Conservation (phyloP, 2,113 vertebrate genomes). For the Ornithorhynchus anatinus region DNA sequence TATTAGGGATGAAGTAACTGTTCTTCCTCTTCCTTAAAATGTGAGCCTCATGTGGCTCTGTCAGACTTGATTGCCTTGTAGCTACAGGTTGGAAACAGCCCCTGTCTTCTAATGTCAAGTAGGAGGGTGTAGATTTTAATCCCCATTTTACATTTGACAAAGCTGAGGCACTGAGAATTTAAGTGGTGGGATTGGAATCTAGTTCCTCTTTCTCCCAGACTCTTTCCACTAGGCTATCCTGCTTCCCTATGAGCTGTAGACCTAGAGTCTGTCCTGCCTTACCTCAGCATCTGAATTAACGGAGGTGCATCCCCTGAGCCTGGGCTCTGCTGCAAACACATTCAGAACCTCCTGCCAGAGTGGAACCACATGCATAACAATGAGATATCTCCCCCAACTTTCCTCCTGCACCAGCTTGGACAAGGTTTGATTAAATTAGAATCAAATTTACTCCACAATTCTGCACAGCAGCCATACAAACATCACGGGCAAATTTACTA, state of each 20-base stretch:
- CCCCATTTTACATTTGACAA: too few species aligned
- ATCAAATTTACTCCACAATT: background rate
- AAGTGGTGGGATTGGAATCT: too few species aligned
- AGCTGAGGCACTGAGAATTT: too few species aligned
- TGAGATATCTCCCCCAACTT: background rate
- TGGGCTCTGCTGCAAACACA: background rate
- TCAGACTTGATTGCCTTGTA: too few species aligned
- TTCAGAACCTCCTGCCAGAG: conserved; percentile 11
- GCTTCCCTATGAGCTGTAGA: conserved; percentile 55
- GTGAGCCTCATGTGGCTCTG: too few species aligned
- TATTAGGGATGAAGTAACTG: too few species aligned
- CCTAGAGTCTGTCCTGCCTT: background rate
- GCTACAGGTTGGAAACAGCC: too few species aligned
- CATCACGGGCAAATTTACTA: conserved; percentile 6
- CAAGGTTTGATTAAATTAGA: conserved; percentile 14
- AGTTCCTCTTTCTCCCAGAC: conserved; percentile 52
- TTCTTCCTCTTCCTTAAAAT: too few species aligned
- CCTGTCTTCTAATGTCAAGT: background rate
- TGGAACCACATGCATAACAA: background rate
- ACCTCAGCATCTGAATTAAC: background rate
- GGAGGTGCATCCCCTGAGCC: background rate
- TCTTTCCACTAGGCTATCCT: conserved; percentile 50
- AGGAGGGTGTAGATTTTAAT: too few species aligned
- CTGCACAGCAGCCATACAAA: background rate
- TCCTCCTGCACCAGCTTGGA: background rate